These are phyloP conservation scores for Romanogobio albipinnatus DNA, from an alignment of 2,113 vertebrate species.

Conservation along the genomic window DNA sequence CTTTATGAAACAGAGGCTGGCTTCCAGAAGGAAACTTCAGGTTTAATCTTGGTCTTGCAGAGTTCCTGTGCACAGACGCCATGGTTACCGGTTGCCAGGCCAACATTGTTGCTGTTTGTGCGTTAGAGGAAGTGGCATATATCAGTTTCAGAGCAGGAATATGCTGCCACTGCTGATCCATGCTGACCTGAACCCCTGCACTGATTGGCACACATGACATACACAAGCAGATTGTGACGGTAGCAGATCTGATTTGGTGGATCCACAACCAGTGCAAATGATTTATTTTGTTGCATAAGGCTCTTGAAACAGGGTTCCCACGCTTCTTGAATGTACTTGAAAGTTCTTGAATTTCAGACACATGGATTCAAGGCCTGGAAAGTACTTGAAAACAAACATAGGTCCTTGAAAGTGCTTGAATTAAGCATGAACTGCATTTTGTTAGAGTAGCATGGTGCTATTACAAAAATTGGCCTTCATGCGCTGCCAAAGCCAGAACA, in stretches of 20 bases:
- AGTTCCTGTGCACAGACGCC: slow-evolving; percentile 47
- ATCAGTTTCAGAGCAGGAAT: slow-evolving; percentile 33
- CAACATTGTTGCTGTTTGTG: slow-evolving; percentile 33
- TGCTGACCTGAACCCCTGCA: slow-evolving; percentile 1
- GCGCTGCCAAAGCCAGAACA: no score
- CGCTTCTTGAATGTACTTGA: no score
- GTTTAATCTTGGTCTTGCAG: slow-evolving; percentile 48
- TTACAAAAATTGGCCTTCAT: no score
- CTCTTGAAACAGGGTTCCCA: background rate
- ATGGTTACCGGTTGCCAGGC: slow-evolving; percentile 38
- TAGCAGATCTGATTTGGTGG: background rate
- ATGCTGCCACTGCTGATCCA: slow-evolving; percentile 28
- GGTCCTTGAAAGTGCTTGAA: no score
- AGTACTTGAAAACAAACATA: no score
- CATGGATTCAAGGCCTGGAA: no score
- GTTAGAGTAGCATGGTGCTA: no score
- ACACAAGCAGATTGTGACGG: background rate
- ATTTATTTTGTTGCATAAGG: background rate
- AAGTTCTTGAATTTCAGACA: no score
- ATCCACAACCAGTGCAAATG: background rate
- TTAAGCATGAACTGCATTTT: no score
- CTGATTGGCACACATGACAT: background rate
- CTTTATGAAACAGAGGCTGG: slow-evolving; percentile 14
- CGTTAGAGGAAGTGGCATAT: slow-evolving; percentile 43
- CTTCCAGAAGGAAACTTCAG: slow-evolving; percentile 38